Conservation (phyloP, 2,888 invertebrate species). For the Clepsis dumicolana region DNA sequence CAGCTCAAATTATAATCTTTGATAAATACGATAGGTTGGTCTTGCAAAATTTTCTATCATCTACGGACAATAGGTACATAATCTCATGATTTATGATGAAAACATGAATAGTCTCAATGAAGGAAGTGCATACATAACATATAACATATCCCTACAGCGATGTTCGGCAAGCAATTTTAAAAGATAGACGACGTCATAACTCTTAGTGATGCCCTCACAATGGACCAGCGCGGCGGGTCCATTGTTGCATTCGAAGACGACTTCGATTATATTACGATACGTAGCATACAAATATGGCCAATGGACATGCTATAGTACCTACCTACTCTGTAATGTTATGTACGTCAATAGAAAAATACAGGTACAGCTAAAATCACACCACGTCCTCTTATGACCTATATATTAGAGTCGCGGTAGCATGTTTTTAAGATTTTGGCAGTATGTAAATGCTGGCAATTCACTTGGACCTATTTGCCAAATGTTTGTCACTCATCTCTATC, state of each 20-base stretch:
- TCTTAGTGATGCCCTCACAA: constrained; percentile 54
- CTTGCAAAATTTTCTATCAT: neutral
- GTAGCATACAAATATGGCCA: constrained; percentile 36
- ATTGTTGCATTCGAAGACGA: constrained; percentile 47
- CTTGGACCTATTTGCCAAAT: no score
- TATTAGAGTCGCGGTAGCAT: neutral
- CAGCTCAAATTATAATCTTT: neutral
- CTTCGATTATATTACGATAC: constrained; percentile 51
- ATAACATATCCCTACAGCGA: constrained; percentile 47
- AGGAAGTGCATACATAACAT: constrained; percentile 44
- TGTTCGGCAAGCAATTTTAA: constrained; percentile 55
- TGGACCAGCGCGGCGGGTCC: constrained; percentile 48
- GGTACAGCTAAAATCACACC: neutral
- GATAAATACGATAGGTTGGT: neutral
- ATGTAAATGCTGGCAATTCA: neutral
- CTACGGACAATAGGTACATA: neutral
- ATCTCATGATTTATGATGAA: neutral
- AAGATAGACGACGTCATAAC: constrained; percentile 56
- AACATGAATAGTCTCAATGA: neutral
- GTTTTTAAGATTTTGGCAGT: neutral
- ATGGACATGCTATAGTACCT: neutral
- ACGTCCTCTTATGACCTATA: neutral
- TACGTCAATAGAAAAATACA: neutral
- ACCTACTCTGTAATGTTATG: neutral
- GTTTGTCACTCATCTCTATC: no score